Conservation (phyloP, 2,888 invertebrate species). For the Toxonevra muliebris region DNA sequence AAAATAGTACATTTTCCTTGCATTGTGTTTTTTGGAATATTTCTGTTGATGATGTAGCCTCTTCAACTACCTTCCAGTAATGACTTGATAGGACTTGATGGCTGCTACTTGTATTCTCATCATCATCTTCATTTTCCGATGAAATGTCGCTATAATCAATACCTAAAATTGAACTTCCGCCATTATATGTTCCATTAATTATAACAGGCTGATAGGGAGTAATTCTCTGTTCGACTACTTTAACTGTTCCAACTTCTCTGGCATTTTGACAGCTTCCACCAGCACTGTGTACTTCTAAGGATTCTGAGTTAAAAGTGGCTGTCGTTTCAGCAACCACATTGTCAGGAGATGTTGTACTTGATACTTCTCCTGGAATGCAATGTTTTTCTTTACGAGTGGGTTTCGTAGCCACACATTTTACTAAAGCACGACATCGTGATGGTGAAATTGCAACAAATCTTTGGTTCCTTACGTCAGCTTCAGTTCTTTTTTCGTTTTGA, state of each 20-base stretch:
- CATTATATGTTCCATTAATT: constrained; percentile 12
- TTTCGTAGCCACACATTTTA: constrained; percentile 24
- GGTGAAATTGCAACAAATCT: constrained; percentile 9
- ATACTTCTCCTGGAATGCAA: constrained; percentile 32
- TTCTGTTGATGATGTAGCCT: constrained; percentile 27
- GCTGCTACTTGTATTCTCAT: background rate
- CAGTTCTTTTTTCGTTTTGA: constrained; percentile 3
- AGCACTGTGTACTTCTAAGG: constrained; percentile 20
- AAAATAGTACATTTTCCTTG: constrained; percentile 1
- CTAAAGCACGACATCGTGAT: constrained; percentile 15
- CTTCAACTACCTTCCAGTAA: constrained; percentile 26
- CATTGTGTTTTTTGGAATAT: constrained; percentile 3
- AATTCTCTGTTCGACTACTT: constrained; percentile 17
- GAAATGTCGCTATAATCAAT: constrained; percentile 25
- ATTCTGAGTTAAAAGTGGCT: background rate
- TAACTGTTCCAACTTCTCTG: constrained; percentile 27
- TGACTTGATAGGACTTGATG: constrained; percentile 3
- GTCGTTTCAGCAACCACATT: background rate
- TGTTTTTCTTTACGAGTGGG: constrained; percentile 29
- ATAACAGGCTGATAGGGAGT: constrained; percentile 19
- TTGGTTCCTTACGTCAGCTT: background rate
- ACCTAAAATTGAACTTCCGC: constrained; percentile 18
- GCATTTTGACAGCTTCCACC: constrained; percentile 21
- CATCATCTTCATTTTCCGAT: constrained; percentile 21
- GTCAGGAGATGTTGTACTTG: constrained; percentile 28